Percentiles rank a stretch among this genome's conserved stretches.
Conservation (phyloP, 2,113 vertebrate species). For the Poeciliopsis prolifica region DNA sequence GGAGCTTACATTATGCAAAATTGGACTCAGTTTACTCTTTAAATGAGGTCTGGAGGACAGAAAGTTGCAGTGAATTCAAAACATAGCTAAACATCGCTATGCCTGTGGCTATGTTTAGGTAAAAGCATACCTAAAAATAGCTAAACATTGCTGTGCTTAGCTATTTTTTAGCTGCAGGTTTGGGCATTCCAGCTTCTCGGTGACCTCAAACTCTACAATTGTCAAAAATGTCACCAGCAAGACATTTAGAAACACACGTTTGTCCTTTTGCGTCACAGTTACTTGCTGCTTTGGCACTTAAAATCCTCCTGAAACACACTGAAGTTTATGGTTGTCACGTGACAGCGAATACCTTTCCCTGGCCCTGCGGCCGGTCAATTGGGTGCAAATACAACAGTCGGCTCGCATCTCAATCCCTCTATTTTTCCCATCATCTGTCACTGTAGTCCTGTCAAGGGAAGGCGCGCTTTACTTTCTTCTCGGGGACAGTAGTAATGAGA, state of each 20-base stretch:
- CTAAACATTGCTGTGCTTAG: too few species aligned
- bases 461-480: constrained; percentile 40
- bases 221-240: not conserved
- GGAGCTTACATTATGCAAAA: too few species aligned
- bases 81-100: too few species aligned
- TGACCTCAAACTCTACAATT: not conserved
- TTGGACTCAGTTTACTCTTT: too few species aligned
- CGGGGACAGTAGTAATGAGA: constrained; percentile 46
- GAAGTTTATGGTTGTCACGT: not conserved
- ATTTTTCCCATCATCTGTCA: constrained; percentile 36
- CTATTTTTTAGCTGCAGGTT: too few species aligned
- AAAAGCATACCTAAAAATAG: too few species aligned
- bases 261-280: not conserved
- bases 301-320: not conserved
- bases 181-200: too few species aligned
- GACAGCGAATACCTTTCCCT: not conserved
- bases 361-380: not conserved
- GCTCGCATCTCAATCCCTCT: not conserved
- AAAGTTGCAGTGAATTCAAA: too few species aligned
- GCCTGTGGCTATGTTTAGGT: too few species aligned
- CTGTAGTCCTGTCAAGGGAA: constrained; percentile 12
- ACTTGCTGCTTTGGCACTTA: not conserved
- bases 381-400: constrained; percentile 4
- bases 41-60: too few species aligned
- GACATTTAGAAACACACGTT: not conserved